Evolutionary conservation across 2,888 invertebrate species (phyloP), one percentile per base, ranked within the genome.

Genomic region (Mayetiola destructor): DNA sequence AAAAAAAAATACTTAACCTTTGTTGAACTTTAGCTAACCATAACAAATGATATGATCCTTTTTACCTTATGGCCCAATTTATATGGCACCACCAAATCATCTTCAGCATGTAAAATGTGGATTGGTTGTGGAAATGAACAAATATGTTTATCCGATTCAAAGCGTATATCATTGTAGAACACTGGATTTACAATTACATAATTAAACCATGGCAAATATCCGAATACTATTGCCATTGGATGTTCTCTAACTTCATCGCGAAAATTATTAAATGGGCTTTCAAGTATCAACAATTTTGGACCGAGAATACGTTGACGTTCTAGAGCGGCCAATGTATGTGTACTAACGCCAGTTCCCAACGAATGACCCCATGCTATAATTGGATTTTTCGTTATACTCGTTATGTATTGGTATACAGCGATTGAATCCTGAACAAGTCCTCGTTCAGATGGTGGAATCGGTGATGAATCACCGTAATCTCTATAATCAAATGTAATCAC

Each of bases 301-400:
- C 71, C 70, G 1, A 78, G 73, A 54, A 73, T 72, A 61, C 75
- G 71, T 39, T 68, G 64, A 59, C 70, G 66, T 61, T 80, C 77
- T 2, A 86, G 64, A 55, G 80, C 73, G 1, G 82, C 79, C 55
- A 88, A 74, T 21, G 86, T 73, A 63, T 81, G 81, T 0, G 80
- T 77, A 0, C 88, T 83, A 1, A 94, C 79, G 1, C 90, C 92
- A 53, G 82, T 82, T 0, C 84, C 93, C 62, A 97, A 75, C 0
- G 95, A 96, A 72, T 97, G 96, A 4, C 95, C 52, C 95, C 95
- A 97, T 0, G 96, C 78, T 65, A 85, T 88, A 14, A 97, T 71
- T 0, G 84, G 80, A n/a, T 76, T 73, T 16, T 35, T 35, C 10
- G 56, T 29, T 48, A 66, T 48, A 30, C 74, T 75, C 23, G 64